These are phyloP conservation scores for Bimastos eiseni DNA, from an alignment of 2,888 invertebrate species.

Conservation along the genomic window DNA sequence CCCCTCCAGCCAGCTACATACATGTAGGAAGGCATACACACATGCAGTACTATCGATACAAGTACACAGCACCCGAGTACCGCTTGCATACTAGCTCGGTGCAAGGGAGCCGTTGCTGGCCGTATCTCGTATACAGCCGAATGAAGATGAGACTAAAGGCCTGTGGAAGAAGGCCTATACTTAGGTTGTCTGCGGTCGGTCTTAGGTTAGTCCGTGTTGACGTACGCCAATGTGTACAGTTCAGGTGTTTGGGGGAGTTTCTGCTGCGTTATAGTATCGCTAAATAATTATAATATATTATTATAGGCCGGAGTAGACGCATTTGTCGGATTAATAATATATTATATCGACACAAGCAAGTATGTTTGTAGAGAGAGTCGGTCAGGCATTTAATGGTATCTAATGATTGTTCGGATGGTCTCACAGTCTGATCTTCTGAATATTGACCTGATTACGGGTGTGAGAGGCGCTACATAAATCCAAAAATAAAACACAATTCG, in stretches of 20 bases:
- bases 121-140: background rate
- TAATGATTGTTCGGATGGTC: background rate
- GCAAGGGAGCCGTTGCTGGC: background rate
- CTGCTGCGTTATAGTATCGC: background rate
- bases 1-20: background rate
- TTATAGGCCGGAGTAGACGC: background rate
- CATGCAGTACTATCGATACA: no score
- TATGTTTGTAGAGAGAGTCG: background rate
- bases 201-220: background rate
- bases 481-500: no score
- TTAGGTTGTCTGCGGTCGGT: background rate
- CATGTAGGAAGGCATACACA: no score
- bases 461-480: no score
- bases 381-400: background rate
- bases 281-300: background rate
- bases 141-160: background rate
- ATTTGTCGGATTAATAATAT: background rate
- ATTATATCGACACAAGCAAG: background rate
- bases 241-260: background rate
- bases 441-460: no score
- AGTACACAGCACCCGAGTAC: background rate
- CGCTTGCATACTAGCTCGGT: background rate
- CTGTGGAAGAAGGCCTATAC: background rate
- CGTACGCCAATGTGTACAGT: background rate
- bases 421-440: no score